Conservation (phyloP, 1,140 invertebrate genomes). For the Anastrepha ludens region DNA sequence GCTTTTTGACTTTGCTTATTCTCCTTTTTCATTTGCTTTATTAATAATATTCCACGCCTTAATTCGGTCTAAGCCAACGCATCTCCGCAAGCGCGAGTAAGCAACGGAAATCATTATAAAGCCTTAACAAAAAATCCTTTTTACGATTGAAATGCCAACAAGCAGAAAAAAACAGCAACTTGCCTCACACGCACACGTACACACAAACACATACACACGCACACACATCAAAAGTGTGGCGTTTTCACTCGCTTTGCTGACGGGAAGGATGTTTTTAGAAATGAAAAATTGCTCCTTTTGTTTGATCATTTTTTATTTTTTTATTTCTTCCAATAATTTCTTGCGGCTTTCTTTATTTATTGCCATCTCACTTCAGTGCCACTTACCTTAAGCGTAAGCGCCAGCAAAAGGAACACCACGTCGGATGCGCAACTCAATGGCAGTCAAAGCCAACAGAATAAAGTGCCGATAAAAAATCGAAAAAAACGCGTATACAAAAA, state of each 20-base stretch:
- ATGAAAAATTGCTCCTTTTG: not conserved
- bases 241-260: constrained; percentile 32
- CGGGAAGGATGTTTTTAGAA: constrained; percentile 23
- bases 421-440: not conserved
- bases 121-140: constrained; percentile 9
- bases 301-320: not conserved
- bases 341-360: not conserved
- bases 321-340: not conserved
- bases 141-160: not conserved
- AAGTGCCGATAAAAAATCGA: not conserved
- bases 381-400: not conserved
- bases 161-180: not conserved
- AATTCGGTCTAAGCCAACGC: not conserved
- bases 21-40: not conserved
- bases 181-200: not conserved
- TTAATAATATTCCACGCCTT: not conserved
- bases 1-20: not conserved
- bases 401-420: not conserved
- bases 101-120: constrained; percentile 32
- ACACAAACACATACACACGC: not conserved
- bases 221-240: not conserved
- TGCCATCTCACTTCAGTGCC: not conserved
- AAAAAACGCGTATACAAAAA: not conserved
- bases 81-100: not conserved
- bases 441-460: not conserved